These are phyloP conservation scores for Beroe forskalii DNA, from an alignment of 37 sponge, comb jelly and placozoan species.

Conservation along the genomic window DNA sequence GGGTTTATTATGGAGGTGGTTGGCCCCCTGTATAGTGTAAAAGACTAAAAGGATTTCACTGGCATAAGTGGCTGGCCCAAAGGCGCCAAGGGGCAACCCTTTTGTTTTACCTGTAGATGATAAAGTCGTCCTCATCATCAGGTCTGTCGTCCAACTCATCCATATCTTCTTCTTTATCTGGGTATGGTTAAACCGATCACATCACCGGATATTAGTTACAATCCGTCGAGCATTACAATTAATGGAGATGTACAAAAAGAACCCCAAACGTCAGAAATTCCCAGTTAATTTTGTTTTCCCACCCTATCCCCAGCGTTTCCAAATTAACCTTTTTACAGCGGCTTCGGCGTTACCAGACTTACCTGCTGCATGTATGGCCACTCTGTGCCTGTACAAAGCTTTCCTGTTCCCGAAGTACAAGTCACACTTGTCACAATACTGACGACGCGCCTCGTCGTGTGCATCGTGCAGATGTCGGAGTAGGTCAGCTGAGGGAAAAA, in stretches of 20 bases:
- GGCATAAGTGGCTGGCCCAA: too few relatives aligned
- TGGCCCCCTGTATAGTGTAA: too few relatives aligned
- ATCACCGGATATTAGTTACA: too few relatives aligned
- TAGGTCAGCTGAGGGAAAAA: conserved; percentile 12
- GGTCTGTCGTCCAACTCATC: not conserved
- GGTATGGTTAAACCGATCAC: too few relatives aligned
- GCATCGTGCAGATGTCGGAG: conserved; percentile 45
- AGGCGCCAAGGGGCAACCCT: too few relatives aligned
- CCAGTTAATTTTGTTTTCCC: too few relatives aligned
- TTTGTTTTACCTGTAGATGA: not conserved
- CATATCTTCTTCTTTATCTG: conserved; percentile 12
- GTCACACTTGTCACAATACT: conserved; percentile 40
- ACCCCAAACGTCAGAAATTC: too few relatives aligned
- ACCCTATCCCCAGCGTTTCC: too few relatives aligned
- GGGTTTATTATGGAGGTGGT: too few relatives aligned
- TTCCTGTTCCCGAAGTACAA: not conserved
- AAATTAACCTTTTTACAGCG: too few relatives aligned
- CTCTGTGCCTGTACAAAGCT: conserved; percentile 16
- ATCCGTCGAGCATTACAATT: not conserved
- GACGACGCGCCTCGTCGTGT: not conserved
- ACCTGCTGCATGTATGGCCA: conserved; percentile 21
- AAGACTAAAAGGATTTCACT: too few relatives aligned
- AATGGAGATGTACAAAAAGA: not conserved
- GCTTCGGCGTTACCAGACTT: not conserved
- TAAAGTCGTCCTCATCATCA: not conserved